Percentiles rank a stretch among this genome's conserved stretches.
phyloP scores from a whole-genome alignment of 92 coral and sea anemone species.

The Parazoanthus swiftii region DNA sequence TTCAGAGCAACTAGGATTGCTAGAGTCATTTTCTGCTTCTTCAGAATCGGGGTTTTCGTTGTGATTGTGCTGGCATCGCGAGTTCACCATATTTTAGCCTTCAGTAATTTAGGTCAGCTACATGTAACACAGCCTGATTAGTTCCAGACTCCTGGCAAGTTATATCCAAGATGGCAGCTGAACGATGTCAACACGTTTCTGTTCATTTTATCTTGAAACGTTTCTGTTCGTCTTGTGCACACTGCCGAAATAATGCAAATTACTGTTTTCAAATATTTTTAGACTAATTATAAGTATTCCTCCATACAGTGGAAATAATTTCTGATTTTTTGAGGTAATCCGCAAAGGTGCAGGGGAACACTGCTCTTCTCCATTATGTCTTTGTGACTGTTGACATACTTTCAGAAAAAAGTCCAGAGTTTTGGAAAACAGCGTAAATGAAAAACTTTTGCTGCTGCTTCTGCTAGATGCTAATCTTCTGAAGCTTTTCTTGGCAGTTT shows the following conservation, averaged over 20 bases:
- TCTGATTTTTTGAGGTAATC: background rate
- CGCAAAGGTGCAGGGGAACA: constrained; percentile 6
- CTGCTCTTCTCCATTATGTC: background rate
- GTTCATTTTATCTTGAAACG: background rate
- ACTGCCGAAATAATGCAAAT: background rate
- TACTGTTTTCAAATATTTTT: background rate
- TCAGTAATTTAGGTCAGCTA: constrained; percentile 18
- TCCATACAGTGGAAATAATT: background rate
- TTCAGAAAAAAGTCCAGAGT: too few species aligned
- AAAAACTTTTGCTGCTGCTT: too few species aligned
- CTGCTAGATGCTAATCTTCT: too few species aligned
- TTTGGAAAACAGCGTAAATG: too few species aligned
- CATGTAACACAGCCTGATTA: background rate
- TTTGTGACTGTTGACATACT: too few species aligned
- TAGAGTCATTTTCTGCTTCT: constrained; percentile 36
- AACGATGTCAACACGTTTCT: constrained; percentile 3
- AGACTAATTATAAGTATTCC: background rate
- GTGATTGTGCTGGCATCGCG: constrained; percentile 29
- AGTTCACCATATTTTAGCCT: constrained; percentile 8
- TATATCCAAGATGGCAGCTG: constrained; percentile 12
- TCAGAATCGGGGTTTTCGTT: constrained; percentile 8
- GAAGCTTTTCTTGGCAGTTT: too few species aligned
- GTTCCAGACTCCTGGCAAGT: constrained; percentile 11
- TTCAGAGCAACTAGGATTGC: constrained; percentile 39
- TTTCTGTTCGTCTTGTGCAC: background rate